Base-by-base conservation (phyloP, 2,113 vertebrate species). In the Beaufortia kweichowensis region DNA sequence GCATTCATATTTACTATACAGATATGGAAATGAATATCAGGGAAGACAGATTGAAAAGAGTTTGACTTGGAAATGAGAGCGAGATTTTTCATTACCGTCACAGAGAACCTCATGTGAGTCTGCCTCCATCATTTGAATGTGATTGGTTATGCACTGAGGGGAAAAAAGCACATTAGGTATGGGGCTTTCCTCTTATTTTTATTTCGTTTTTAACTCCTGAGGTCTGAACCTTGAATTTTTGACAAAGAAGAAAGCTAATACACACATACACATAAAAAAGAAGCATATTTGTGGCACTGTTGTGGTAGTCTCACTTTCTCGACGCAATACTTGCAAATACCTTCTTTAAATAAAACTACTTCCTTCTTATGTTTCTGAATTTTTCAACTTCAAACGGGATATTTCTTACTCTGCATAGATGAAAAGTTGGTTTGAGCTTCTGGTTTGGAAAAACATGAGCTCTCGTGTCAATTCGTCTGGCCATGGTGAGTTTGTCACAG, bases 401-500 rank as follows among this genome's bases (percentile, higher is more conserved):
- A 48, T n/a, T 28, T 24, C 1, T 46, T 3, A 17, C 24, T 7
- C 24, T 48, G 64, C 41, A 46, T 46, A 28, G 12, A 43, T 59
- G 33, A 21, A 56, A 70, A 15, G 33, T 59, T 57, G 69, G 69
- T n/a, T 59, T 26, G 31, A 59, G 69, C 55, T 43, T 28, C 53
- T 6, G 66, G 46, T 76, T 66, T 43, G 31, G 33, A 14, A 73
- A 43, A 55, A 71, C 8, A 39, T 53, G 11, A 31, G 60, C 60
- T 73, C 80, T 70, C 70, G 79, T 81, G 80, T 77, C 74, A 33
- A 81, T 77, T 81, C 62, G 72, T 84, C 77, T 79, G 73, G 73
- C 65, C 63, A 81, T 15, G 68, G 79, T 76, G 69, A 81, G 79
- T 84, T 84, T 53, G 79, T 84, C 82, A 81, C 57, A 75, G 76